Evolutionary conservation across 2,113 vertebrate genomes (phyloP), one percentile per base, ranked within the genome.

Genomic region (Eulemur macaco): DNA sequence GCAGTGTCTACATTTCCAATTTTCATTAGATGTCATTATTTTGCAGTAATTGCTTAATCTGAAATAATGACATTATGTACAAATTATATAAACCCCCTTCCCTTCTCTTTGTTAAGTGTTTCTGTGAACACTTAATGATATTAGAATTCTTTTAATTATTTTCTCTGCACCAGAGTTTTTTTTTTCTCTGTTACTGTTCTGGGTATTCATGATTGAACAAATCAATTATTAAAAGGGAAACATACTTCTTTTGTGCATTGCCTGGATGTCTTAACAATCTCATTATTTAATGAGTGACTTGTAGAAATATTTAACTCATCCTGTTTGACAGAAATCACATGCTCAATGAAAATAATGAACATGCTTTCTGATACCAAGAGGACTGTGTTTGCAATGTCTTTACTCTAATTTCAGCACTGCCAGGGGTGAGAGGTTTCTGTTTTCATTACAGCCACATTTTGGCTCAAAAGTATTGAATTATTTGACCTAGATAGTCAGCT

Each of bases 141-240:
- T 93, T 92, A 85, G 71, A 39, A 68, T 96, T 93, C 71, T 63
- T 95, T 39, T 94, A 74, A 94, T 96, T 96, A 86, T 95, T 98
- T 97, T 95, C 25, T 37, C 23, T 91, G 83, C 25, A 76, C 39
- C n/a, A 66, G 13, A 78, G 64, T 56, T n/a, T 37, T 93, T 34
- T 34, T 97, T 96, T 47, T 37, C 18, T 96, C 52, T 50, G 29
- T n/a, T 85, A 56, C 71, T 96, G 34, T 89, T 83, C 56, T 76
- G 45, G n/a, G 66, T 94, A 64, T 96, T 97, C 20, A 89, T 78
- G 63, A 78, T 45, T 91, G 58, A 93, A 69, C 58, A 87, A 92
- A 96, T 91, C 66, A 90, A 18, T 97, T 96, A 91, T 96, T 91
- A 95, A 87, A 92, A 94, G 47, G 71, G 39, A 98, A 91, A 25